Base-by-base conservation (phyloP, 64 coral and sea anemone species). In the Actinia equina region DNA sequence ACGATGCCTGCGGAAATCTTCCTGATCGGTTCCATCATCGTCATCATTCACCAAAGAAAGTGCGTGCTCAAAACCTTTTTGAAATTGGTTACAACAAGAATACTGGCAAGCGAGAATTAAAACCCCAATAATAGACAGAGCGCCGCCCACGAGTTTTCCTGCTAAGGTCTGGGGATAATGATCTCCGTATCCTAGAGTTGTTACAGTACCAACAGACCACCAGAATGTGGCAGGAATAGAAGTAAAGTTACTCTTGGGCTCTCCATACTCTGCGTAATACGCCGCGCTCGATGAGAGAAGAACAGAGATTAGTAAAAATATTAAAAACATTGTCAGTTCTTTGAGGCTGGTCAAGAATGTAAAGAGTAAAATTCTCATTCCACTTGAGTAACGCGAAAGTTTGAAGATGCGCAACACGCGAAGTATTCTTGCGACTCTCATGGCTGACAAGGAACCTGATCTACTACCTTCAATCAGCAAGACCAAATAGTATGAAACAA, bases 381-480 rank as follows among this genome's bases (percentile, higher is more conserved):
- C 94, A 43, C 94, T 97, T 6, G 94, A 97, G 59, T 98, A 98
- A 4, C 96, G 96, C 11, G 96, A 95, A 7, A 98, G 77, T 89
- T 98, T 98, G 61, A 98, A 98, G 46, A 98, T 94, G 18, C 96
- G 79, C 30, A 98, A 61, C 59, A 98, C 63, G 45, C 96, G 85
- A 10, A 92, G 59, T 52, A 92, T 94, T 30, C 96, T 81, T 0
- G 93, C 89, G 1, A 88, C 87, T 63, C 96, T 90, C 17, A 98
- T 74, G 2, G 91, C 88, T 17, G 93, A 86, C 18, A 98, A 71
- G 2, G 93, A 92, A 6, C 93, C 85, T 37, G 93, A 86, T 22
- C 90, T 86, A 2, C 85, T 80, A 5, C 79, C 77, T 67, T 90
- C 85, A 49, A 94, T 87, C 18, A 84, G 44, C 9, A 97, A 79